Evolutionary conservation across 2,113 vertebrate genomes (phyloP).

Genomic region (Girardinichthys multiradiatus): DNA sequence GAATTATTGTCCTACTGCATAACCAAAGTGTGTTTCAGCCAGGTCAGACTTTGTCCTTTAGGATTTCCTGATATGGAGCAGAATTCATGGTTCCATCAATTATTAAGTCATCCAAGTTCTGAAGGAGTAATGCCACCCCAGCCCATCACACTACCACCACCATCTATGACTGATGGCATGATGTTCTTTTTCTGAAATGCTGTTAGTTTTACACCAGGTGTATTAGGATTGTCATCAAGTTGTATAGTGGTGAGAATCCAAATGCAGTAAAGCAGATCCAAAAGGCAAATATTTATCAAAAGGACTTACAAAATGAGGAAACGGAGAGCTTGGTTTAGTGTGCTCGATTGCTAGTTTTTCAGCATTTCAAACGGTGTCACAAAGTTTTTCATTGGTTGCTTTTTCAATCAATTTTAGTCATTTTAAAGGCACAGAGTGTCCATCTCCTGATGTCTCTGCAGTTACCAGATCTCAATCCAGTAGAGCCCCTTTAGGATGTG

Average conservation of each 20-base stretch:
- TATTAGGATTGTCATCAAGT: not conserved
- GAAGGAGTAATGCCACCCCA: not conserved
- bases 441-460: no score
- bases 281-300: no score
- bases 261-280: no score
- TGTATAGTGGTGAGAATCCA: not conserved
- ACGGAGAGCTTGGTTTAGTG: no score
- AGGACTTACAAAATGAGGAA: no score
- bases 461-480: no score
- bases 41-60: not conserved
- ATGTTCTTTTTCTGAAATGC: not conserved
- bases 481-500: no score
- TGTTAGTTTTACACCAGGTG: not conserved
- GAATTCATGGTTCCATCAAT: not conserved
- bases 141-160: not conserved
- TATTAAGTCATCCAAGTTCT: not conserved
- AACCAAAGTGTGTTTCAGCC: not conserved
- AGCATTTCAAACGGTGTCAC: no score
- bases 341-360: no score
- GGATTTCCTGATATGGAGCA: not conserved
- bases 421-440: no score
- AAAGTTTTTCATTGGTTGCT: no score
- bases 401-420: no score
- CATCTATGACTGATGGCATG: not conserved
- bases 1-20: not conserved